Evolutionary conservation across 37 sponge, comb jelly and placozoan genomes (phyloP), one percentile per base, ranked within the genome.

Genomic region (Beroe ovata): DNA sequence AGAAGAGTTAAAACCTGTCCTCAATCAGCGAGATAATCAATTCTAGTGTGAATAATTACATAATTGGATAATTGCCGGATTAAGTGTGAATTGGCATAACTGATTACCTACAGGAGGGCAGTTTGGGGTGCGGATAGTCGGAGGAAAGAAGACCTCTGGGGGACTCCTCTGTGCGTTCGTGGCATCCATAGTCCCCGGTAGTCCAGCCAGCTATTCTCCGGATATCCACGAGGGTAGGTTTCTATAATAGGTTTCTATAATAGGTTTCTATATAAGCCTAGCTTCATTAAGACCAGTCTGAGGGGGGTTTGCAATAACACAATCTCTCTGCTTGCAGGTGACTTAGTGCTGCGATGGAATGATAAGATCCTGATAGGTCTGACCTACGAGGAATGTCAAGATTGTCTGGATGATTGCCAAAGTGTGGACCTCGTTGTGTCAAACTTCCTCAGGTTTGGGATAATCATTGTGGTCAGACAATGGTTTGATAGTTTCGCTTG

Each of bases 51-150:
- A n/a, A n/a, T n/a, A n/a, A n/a, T n/a, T n/a, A n/a, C n/a, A n/a
- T n/a, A n/a, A n/a, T n/a, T n/a, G n/a, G n/a, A n/a, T n/a, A n/a
- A n/a, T n/a, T n/a, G n/a, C n/a, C n/a, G n/a, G n/a, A n/a, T n/a
- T n/a, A n/a, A n/a, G n/a, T n/a, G n/a, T n/a, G n/a, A n/a, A n/a
- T 19, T 58, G 59, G 11, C n/a, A n/a, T n/a, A n/a, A n/a, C n/a
- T n/a, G n/a, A n/a, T n/a, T n/a, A n/a, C n/a, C n/a, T 77, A 3
- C 84, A 77, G 84, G 84, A 1, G 84, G 84, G 33, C 84, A 77
- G 84, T 77, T 77, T 20, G 84, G 84, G 14, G 8, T 77, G 21
- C 41, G 84, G 47, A 77, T 77, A 40, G 84, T 77, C 1, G 84
- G 84, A 39, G 84, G 84, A 11, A 77, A 77, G 84, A 77, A 77